phyloP scores from a whole-genome alignment of 1,140 invertebrate genomes.

The Heliconius hewitsoni region DNA sequence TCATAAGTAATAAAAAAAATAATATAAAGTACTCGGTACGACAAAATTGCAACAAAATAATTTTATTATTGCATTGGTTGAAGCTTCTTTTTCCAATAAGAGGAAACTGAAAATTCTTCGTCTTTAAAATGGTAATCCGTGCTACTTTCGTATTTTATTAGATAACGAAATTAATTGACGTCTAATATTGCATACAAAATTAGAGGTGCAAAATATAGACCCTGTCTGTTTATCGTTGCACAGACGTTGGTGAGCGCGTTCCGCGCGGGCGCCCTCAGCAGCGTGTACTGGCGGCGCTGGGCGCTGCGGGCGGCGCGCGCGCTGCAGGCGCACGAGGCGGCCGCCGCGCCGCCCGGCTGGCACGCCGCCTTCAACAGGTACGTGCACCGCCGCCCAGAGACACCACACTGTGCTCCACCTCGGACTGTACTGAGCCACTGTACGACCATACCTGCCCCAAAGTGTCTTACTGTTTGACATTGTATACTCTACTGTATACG shows the following conservation, averaged over 20 bases:
- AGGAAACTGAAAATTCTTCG: too few relatives aligned
- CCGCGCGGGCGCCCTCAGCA: conserved; percentile 50
- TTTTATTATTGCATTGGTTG: too few relatives aligned
- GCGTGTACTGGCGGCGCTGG: conserved; percentile 58
- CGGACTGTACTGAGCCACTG: neutral
- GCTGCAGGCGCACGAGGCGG: conserved; percentile 62
- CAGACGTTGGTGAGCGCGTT: conserved; percentile 63
- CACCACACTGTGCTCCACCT: neutral
- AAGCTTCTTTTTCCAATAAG: too few relatives aligned
- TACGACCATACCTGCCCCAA: neutral
- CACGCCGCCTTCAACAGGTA: conserved; percentile 75
- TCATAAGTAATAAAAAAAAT: too few relatives aligned
- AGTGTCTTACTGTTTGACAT: neutral
- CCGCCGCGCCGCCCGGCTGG: conserved; percentile 76
- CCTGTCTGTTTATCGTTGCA: too few relatives aligned
- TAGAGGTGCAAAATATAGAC: too few relatives aligned
- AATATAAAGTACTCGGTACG: too few relatives aligned
- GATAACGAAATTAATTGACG: too few relatives aligned
- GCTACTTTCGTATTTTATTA: too few relatives aligned
- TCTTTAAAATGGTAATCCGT: too few relatives aligned
- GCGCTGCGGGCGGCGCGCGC: conserved; percentile 45
- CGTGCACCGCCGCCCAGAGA: conserved; percentile 30
- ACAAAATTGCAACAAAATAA: too few relatives aligned
- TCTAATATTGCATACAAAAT: too few relatives aligned
- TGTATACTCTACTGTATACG: neutral